Conservation (phyloP, 2,888 invertebrate genomes). For the Metopia argyrocephala region DNA sequence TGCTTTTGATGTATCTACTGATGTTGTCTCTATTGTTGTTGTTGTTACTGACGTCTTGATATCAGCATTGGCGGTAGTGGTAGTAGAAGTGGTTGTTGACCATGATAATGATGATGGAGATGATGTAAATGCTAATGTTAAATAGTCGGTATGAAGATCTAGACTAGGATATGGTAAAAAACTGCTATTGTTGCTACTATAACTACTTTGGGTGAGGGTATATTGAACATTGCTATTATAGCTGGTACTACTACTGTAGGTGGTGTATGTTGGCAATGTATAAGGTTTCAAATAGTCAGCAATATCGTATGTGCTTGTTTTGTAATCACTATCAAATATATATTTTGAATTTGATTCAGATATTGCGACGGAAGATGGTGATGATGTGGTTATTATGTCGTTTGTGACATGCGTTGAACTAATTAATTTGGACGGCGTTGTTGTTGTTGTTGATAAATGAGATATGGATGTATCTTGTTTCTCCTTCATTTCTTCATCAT, state of each 20-base stretch:
- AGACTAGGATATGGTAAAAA: slow-evolving; percentile 46
- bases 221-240: slow-evolving; percentile 17
- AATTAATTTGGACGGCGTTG: slow-evolving; percentile 53
- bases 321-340: slow-evolving; percentile 18
- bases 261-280: slow-evolving; percentile 62
- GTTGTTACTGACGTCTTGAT: not conserved
- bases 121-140: slow-evolving; percentile 46
- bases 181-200: slow-evolving; percentile 7
- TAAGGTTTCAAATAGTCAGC: slow-evolving; percentile 70
- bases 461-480: not conserved
- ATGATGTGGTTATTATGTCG: slow-evolving; percentile 4
- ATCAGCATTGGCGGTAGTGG: not conserved
- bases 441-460: slow-evolving; percentile 45
- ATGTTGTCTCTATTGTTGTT: not conserved
- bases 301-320: slow-evolving; percentile 61
- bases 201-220: slow-evolving; percentile 9
- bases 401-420: slow-evolving; percentile 17
- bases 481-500: not conserved
- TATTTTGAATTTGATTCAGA: not conserved
- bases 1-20: not conserved
- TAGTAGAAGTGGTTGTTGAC: not conserved
- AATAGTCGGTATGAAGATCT: slow-evolving; percentile 40
- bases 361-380: not conserved
- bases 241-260: slow-evolving; percentile 5
- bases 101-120: not conserved